Percentiles rank a stretch among this genome's conserved stretches.
Conservation (phyloP, 2,888 invertebrate species). For the Helleia helle region DNA sequence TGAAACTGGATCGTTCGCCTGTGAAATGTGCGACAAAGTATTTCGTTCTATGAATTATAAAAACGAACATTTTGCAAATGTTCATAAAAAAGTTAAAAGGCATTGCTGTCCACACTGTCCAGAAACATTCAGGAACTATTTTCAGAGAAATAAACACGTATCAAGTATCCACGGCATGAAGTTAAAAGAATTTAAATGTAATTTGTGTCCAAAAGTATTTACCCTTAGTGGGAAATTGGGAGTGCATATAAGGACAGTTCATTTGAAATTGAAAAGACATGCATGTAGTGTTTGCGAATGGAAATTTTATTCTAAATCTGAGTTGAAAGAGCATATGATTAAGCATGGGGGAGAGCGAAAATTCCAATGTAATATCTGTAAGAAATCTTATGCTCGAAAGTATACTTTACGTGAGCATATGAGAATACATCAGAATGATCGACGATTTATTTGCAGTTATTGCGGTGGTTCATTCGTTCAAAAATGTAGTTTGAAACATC, state of each 20-base stretch:
- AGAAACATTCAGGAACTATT: conserved; percentile 55
- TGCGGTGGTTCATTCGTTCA: conserved; percentile 56
- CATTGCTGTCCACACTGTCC: conserved; percentile 55
- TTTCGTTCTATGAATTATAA: conserved; percentile 59
- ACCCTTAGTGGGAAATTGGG: conserved; percentile 50
- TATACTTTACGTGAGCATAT: conserved; percentile 57
- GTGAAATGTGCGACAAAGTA: conserved; percentile 62
- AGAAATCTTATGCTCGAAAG: conserved; percentile 63
- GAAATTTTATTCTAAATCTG: conserved; percentile 68
- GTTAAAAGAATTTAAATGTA: conserved; percentile 55
- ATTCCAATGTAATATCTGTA: conserved; percentile 61
- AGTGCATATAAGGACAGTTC: conserved; percentile 48
- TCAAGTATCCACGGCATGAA: conserved; percentile 47
- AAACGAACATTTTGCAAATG: conserved; percentile 62
- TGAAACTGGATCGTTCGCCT: conserved; percentile 47
- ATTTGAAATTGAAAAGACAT: conserved; percentile 57
- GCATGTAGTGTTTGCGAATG: conserved; percentile 66
- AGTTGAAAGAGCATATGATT: conserved; percentile 70
- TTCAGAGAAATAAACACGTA: conserved; percentile 58
- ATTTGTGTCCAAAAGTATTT: conserved; percentile 52
- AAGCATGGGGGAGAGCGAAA: conserved; percentile 67
- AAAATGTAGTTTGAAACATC: conserved; percentile 55
- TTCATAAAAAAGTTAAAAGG: conserved; percentile 58
- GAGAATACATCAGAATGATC: conserved; percentile 56
- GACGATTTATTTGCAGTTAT: conserved; percentile 44